Evolutionary conservation across 2,888 invertebrate genomes (phyloP), one percentile per base, ranked within the genome.

Genomic region (Bibio marci): DNA sequence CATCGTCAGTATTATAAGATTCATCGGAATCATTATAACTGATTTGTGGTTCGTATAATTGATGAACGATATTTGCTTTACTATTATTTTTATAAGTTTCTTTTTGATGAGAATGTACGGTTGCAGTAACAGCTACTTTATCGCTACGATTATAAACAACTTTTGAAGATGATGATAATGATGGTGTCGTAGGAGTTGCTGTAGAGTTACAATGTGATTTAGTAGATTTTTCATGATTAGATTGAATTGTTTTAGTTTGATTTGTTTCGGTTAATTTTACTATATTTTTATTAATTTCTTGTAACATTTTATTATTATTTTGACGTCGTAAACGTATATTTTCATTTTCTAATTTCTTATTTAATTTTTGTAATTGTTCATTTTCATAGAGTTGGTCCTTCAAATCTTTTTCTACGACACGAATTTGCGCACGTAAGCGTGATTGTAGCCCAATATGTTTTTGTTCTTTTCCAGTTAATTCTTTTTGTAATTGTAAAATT

Each of bases 261-360:
- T 65, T 25, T 59, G 15, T 61, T 52, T 38, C 48, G 53, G 46
- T 39, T 27, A 70, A 48, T 45, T 67, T 64, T 0, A 63, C 63
- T 32, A 75, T 56, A 45, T 70, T 70, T 43, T 73, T 74, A 52
- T 79, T 83, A 26, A 85, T 81, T 57, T 79, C 75, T 49, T 80
- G 75, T 44, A 83, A 64, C 57, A 80, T 74, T 63, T 76, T 80
- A 26, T 76, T 71, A 45, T 80, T 81, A n/a, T 71, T 65, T 31
- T 73, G 59, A 42, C 71, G 57, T 43, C 64, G 55, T 10, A 70
- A 59, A 37, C 69, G 65, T 45, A 70, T 62, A 54, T 75, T 72
- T 41, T 67, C 69, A 34, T 70, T 70, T 44, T 70, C 66, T 38
- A 77, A 59, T 51, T 72, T 67, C 44, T 69, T 69, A 50, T 76